These are phyloP conservation scores for Chloroceryle inda DNA, from an alignment of 2,797 vertebrate genomes.

Conservation along the genomic window DNA sequence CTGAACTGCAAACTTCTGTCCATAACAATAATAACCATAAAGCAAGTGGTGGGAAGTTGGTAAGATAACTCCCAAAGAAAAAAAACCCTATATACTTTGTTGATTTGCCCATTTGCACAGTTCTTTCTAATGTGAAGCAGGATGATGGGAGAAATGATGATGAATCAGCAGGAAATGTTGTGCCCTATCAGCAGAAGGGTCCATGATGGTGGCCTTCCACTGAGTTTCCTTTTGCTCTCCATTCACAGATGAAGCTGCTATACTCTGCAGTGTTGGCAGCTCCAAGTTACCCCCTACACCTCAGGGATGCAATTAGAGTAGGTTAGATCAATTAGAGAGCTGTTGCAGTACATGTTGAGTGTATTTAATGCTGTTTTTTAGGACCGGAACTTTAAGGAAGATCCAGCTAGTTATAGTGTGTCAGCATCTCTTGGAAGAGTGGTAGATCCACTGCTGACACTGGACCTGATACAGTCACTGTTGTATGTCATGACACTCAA, in stretches of 20 bases:
- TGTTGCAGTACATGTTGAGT: neutral
- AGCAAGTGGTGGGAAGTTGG: neutral
- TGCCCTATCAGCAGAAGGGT: neutral
- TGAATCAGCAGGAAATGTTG: neutral
- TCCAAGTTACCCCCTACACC: no score
- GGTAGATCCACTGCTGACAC: neutral
- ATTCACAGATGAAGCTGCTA: neutral
- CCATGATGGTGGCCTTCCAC: neutral
- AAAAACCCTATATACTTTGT: neutral
- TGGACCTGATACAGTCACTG: accelerated
- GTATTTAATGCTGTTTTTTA: accelerated
- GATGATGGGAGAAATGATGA: neutral
- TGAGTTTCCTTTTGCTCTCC: neutral
- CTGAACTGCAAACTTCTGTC: neutral
- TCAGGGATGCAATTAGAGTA: neutral
- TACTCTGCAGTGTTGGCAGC: neutral
- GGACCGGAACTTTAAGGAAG: neutral
- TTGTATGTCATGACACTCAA: accelerated
- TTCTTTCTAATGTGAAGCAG: neutral
- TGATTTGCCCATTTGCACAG: neutral
- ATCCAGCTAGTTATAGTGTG: accelerated
- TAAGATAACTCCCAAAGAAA: neutral
- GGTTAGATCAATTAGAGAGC: neutral
- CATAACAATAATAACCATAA: no score
- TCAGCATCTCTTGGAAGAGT: neutral